Percentiles rank a stretch among this genome's conserved stretches.
Conservation (phyloP, 1,140 invertebrate species). For the Pseudomyrmex sp. region DNA sequence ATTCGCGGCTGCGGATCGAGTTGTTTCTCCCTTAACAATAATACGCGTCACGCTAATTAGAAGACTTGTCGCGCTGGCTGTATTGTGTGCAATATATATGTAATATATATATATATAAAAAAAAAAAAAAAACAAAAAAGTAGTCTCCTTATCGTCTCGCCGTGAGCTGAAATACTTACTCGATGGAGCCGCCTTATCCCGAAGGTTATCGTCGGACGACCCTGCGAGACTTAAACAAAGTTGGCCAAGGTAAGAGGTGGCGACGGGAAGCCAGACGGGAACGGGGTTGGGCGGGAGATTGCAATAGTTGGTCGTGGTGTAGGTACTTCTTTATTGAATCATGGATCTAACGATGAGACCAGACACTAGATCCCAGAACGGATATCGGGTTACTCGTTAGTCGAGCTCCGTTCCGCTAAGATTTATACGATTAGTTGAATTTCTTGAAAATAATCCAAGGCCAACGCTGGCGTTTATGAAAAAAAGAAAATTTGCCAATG, state of each 20-base stretch:
- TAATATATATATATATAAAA: conserved; percentile 48
- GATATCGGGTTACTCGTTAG: conserved; percentile 76
- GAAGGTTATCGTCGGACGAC: conserved; percentile 72
- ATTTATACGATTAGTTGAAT: conserved; percentile 73
- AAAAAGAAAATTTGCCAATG: conserved; percentile 2
- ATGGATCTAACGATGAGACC: conserved; percentile 72
- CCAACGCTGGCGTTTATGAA: background rate
- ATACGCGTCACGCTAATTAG: conserved; percentile 46
- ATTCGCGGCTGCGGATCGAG: conserved; percentile 6
- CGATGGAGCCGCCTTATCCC: conserved; percentile 71
- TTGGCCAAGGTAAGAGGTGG: conserved; percentile 49
- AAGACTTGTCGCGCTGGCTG: conserved; percentile 67
- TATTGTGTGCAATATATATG: no score
- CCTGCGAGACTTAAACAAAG: conserved; percentile 75
- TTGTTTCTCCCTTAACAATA: background rate
- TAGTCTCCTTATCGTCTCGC: conserved; percentile 63
- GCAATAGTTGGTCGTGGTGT: conserved; percentile 49
- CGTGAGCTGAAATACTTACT: conserved; percentile 74
- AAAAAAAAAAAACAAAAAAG: conserved; percentile 57
- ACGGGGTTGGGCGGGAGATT: conserved; percentile 24
- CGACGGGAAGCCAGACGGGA: background rate
- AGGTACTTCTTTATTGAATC: conserved; percentile 74
- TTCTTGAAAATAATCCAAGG: conserved; percentile 55
- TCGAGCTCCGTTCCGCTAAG: conserved; percentile 57
- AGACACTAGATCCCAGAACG: conserved; percentile 71